Base-by-base conservation (phyloP, 2,113 vertebrate species). In the Lophura nycthemera region DNA sequence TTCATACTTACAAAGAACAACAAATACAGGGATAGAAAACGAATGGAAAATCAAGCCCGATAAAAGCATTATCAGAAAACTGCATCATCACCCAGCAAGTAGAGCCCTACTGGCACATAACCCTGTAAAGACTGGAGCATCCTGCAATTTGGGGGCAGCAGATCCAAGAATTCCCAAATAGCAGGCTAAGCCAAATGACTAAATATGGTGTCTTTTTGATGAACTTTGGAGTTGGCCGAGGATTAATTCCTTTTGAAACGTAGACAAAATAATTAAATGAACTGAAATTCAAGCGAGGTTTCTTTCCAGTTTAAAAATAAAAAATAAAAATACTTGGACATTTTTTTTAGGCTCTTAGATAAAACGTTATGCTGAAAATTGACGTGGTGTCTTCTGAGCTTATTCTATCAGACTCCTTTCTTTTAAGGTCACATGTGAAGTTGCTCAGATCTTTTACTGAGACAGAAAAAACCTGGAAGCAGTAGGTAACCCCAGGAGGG, bases 231-330 rank as follows among this genome's bases (percentile, higher is more conserved):
- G 83, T 91, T 97, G 94, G 91, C 90, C 83, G 65, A 76, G 76
- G 38, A 89, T 0, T 80, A 89, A 94, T 94, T 94, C 70, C 65
- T 89, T 96, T 88, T 91, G 91, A 95, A 73, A 93, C 63, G 76
- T 78, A 96, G 94, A 95, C 94, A 92, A 95, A 96, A 95, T 94
- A 96, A 96, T 95, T 96, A 95, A 95, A 95, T 69, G 83, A 93
- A 65, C 16, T 88, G 88, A 95, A 96, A 88, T 75, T 88, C 59
- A 91, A 91, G 81, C 2, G 4, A 89, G 24, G 45, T 83, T 96
- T 92, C 76, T 84, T 88, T 85, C 69, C 82, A 94, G 76, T 13
- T 72, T 78, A 65, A 38, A 50, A 83, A 63, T 19, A 50, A 5
- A 22, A 36, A 38, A 18, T 20, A 64, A 86, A 45, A 92, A 42